Evolutionary conservation across 2,888 invertebrate genomes (phyloP).

Genomic region (Anticlea derivata): DNA sequence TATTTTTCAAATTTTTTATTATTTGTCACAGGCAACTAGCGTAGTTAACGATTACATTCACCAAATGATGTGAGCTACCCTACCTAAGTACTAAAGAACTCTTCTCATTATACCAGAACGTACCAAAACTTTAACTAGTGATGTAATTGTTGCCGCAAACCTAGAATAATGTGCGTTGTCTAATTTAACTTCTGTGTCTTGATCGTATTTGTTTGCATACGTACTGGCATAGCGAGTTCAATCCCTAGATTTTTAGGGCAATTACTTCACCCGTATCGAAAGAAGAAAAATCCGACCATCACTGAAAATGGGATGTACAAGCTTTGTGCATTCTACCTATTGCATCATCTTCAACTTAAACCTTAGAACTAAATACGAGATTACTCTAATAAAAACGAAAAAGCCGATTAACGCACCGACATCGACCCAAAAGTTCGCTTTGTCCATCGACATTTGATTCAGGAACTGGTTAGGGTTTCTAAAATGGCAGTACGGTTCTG

Average conservation of each 20-base stretch:
- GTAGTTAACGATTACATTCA: slow-evolving; percentile 32
- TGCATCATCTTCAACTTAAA: slow-evolving; percentile 88
- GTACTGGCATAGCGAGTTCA: not conserved
- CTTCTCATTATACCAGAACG: slow-evolving; percentile 10
- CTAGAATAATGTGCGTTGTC: slow-evolving; percentile 9
- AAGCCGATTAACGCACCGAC: slow-evolving; percentile 91
- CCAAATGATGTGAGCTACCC: slow-evolving; percentile 18
- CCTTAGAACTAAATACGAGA: slow-evolving; percentile 92
- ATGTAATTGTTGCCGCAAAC: slow-evolving; percentile 7
- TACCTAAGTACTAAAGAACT: slow-evolving; percentile 14
- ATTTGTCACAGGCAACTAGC: slow-evolving; percentile 39
- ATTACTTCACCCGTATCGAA: not conserved
- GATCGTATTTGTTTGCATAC: not conserved
- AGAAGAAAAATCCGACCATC: slow-evolving; percentile 32
- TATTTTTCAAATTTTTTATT: slow-evolving; percentile 30
- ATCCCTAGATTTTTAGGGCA: not conserved
- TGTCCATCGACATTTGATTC: slow-evolving; percentile 92
- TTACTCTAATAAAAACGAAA: slow-evolving; percentile 90
- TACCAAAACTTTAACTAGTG: not conserved
- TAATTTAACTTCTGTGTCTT: slow-evolving; percentile 2
- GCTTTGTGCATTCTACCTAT: slow-evolving; percentile 61
- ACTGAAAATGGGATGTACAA: slow-evolving; percentile 37
- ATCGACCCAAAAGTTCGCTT: slow-evolving; percentile 91
- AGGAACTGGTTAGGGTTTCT: slow-evolving; percentile 92
- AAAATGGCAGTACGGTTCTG: slow-evolving; percentile 92